Conservation (phyloP, 2,888 invertebrate genomes). For the Pasiphila rectangulata region DNA sequence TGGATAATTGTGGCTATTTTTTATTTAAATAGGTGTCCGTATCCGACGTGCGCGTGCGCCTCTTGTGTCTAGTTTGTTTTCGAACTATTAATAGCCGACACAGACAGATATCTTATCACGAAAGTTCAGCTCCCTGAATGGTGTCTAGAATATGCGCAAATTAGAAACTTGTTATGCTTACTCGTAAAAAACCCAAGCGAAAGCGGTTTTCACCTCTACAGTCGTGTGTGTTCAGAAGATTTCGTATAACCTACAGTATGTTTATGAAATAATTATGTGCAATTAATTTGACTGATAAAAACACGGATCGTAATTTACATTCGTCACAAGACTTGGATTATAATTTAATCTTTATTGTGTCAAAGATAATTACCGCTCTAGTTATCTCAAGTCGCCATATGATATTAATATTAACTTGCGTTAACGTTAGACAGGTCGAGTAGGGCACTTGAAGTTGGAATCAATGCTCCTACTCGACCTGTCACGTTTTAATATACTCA, state of each 20-base stretch:
- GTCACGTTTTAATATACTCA: no score
- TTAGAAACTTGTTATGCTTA: no score
- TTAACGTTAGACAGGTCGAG: no score
- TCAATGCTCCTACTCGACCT: no score
- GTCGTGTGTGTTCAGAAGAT: no score
- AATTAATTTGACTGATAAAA: neutral
- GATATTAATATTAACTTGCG: neutral
- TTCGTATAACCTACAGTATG: neutral
- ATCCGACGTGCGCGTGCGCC: slow-evolving; percentile 5
- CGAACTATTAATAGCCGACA: neutral
- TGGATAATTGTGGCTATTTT: no score
- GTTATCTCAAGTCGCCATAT: neutral
- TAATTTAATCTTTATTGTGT: neutral
- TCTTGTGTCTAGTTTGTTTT: neutral
- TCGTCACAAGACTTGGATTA: neutral
- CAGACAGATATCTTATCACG: neutral
- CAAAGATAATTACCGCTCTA: neutral
- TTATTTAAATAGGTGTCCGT: neutral
- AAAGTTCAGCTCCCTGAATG: neutral
- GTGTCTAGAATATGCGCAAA: no score
- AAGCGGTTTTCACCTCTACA: no score
- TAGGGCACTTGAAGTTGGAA: no score
- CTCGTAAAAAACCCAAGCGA: no score
- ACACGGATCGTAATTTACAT: neutral
- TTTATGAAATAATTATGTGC: neutral